Base-by-base conservation (phyloP, 2,888 invertebrate genomes). In the Caenorhabditis sp. region DNA sequence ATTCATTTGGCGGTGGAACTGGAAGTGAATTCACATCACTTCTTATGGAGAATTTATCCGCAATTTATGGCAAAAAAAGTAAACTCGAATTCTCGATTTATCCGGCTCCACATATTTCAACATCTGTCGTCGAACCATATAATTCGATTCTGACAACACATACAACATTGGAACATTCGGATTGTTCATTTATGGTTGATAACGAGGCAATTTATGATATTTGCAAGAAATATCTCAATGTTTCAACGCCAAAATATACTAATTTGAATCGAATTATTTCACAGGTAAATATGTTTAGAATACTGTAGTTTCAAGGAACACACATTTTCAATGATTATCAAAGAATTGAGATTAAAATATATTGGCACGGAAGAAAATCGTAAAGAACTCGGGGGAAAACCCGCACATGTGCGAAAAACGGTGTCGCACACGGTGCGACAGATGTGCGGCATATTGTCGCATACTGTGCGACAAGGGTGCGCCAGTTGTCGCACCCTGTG, bases 111-210 rank as follows among this genome's bases (percentile, higher is more conserved):
- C 93, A 92, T 89, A 93, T 93, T 24, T 94, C 94, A 37, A 94
- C 95, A 1, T 93, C 95, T 0, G 94, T 95, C 14, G 95, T 95
- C 54, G 95, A 95, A 88, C 95, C 95, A 0, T 96, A 96, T 92
- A 96, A 96, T 91, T 95, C 95, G 0, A 95, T 96, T 65, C 83
- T 95, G 87, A 95, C 95, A 88, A 95, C 95, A 76, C 95, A 96
- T 91, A 95, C 95, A 62, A 95, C 95, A 70, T 82, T 91, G 77
- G 95, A 95, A 89, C 95, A 95, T 89, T 94, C 94, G 0, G 95
- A 95, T 91, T 95, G 95, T 89, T 95, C 95, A 61, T 96, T 90
- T 81, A 89, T 90, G 95, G 93, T 94, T 24, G 95, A 95, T 90
- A 95, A 95, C 85, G 95, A 95, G 88, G 95, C 95, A 54, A 90